Evolutionary conservation across 2,797 vertebrate genomes (phyloP).

Genomic region (Otus scops): DNA sequence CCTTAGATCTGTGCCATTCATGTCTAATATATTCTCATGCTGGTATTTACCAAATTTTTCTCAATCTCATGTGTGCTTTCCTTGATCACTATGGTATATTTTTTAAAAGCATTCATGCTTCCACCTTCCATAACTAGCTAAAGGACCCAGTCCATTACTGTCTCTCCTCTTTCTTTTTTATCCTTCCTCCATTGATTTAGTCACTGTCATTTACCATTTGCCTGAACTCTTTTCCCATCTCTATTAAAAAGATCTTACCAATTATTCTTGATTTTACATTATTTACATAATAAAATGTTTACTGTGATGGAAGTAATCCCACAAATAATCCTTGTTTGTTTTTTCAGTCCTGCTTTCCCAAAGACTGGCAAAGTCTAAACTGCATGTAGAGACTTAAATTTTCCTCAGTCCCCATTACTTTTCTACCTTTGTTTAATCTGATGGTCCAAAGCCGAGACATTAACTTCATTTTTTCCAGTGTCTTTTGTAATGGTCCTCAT

Average conservation of each 20-base stretch:
- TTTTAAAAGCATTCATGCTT: background rate
- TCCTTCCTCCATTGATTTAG: background rate
- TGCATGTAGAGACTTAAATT: background rate
- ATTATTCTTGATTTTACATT: background rate
- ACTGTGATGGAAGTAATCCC: background rate
- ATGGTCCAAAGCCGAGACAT: background rate
- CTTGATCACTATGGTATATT: rapidly evolving
- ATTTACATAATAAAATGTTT: background rate
- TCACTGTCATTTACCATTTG: background rate
- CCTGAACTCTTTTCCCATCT: background rate
- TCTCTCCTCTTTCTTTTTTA: background rate
- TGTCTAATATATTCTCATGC: background rate
- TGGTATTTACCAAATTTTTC: background rate
- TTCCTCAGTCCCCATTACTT: background rate
- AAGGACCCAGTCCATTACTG: background rate
- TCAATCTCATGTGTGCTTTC: background rate
- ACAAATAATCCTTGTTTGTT: background rate
- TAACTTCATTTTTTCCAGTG: background rate
- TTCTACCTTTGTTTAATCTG: background rate
- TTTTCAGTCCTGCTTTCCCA: background rate
- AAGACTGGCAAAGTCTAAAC: background rate
- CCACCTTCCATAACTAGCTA: background rate
- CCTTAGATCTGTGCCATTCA: background rate
- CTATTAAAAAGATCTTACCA: background rate
- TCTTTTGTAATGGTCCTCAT: background rate